Percentiles rank a stretch among this genome's conserved stretches.
Conservation (phyloP, 1,140 invertebrate species). For the Heliothis virescens region DNA sequence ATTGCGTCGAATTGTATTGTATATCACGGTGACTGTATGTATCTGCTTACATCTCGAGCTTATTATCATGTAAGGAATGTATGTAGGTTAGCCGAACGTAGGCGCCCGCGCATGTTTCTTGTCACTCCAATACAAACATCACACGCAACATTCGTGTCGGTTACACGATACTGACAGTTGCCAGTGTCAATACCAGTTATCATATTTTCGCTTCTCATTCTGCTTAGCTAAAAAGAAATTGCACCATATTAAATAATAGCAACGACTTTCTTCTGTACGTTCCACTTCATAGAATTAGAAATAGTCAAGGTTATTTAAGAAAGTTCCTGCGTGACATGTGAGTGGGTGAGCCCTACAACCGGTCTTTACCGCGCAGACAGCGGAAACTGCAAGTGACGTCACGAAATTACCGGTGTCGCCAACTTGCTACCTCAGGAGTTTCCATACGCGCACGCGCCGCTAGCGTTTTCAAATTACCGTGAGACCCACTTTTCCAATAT, state of each 20-base stretch:
- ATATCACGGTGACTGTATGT: neutral
- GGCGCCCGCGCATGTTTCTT: constrained; percentile 1
- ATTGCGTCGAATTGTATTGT: neutral
- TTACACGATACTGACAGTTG: constrained; percentile 2
- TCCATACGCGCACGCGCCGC: constrained; percentile 9
- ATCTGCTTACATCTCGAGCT: neutral
- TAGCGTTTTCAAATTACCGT: neutral
- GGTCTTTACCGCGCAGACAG: neutral
- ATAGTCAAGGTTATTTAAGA: neutral
- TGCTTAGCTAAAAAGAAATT: constrained; percentile 10
- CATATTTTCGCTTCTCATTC: neutral
- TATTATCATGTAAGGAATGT: neutral
- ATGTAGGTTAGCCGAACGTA: neutral
- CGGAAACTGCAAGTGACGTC: constrained; percentile 28
- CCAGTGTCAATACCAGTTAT: no score
- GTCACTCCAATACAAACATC: constrained; percentile 13
- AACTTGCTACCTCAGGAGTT: constrained; percentile 30
- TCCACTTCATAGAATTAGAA: neutral
- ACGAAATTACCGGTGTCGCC: constrained; percentile 18
- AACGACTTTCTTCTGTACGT: constrained; percentile 10
- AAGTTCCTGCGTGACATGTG: neutral
- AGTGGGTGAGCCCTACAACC: neutral
- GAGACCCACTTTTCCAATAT: constrained; percentile 8
- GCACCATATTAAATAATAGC: constrained; percentile 29
- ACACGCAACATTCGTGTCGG: constrained; percentile 22